These are phyloP conservation scores for Montifringilla adamsi DNA, from an alignment of 2,113 vertebrate species.

Conservation along the genomic window DNA sequence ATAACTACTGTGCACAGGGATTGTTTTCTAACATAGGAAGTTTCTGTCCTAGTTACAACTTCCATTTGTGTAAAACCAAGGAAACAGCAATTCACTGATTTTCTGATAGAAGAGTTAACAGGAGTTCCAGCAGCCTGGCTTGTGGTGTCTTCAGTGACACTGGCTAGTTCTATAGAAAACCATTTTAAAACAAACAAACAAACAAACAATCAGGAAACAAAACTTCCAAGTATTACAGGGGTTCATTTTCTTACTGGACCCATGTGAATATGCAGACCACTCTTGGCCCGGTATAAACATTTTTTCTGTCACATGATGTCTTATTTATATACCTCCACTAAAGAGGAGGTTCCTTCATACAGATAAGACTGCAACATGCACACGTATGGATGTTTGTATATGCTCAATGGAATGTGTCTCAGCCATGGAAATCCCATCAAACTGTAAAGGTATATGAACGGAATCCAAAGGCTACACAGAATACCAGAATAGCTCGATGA, in stretches of 20 bases:
- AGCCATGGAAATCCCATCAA: slow-evolving; percentile 20
- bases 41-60: not conserved
- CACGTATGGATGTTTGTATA: not conserved
- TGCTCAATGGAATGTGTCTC: not conserved
- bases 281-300: not conserved
- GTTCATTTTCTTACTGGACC: not conserved
- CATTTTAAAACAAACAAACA: not conserved
- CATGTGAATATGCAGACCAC: not conserved
- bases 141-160: not conserved
- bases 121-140: not conserved
- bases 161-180: not conserved
- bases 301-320: not conserved
- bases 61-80: not conserved
- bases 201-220: not conserved
- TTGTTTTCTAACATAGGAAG: not conserved
- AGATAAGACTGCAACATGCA: not conserved
- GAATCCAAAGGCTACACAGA: slow-evolving; percentile 8
- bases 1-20: not conserved
- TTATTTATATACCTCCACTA: not conserved
- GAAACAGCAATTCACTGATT: not conserved
- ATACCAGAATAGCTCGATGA: not conserved
- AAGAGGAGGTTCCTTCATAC: not conserved
- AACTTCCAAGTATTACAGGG: not conserved
- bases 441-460: slow-evolving; percentile 27
- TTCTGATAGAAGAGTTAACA: not conserved